Base-by-base conservation (phyloP, 2,888 invertebrate genomes). In the Coelinius sp. region DNA sequence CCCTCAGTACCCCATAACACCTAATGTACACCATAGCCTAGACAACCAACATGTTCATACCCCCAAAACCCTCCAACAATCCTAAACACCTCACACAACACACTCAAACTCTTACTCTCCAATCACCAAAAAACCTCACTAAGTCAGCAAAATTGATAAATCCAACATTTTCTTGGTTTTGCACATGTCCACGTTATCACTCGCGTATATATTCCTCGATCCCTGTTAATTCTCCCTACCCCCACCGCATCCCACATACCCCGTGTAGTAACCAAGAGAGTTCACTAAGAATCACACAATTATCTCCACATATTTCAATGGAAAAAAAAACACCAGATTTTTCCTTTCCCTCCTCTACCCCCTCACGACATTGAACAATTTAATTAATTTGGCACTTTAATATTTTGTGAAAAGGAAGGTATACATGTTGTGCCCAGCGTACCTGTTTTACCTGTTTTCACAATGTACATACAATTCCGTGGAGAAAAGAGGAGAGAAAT, bases 401-500 rank as follows among this genome's bases (percentile, higher is more conserved):
- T 56, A 12, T 56, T 14, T 25, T 27, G 27, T 56, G n/a, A 27
- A 56, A 27, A 27, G 14, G 8, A 8, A 17, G 27, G 24, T n/a
- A 10, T 10, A n/a, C 14, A 6, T 49, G 49, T 25, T 56, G 20
- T 56, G 27, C 2, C 56, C 74, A 75, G 75, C 74, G 78, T 78
- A 77, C 77, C 78, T 77, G 78, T 78, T 77, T 76, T 77, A 75
- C 77, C 77, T 78, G 77, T 78, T 78, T 78, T n/a, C 75, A 71
- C 76, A 72, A 52, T 52, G 70, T n/a, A n/a, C n/a, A n/a, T n/a
- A 64, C 71, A 76, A 66, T 69, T 63, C 68, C n/a, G n/a, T n/a
- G n/a, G 71, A 71, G 73, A 65, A 52, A 70, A 53, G 52, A 64
- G 66, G 62, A 63, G 27, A 56, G 27, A 56, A 56, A 56, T 56